Evolutionary conservation across 1,140 invertebrate genomes (phyloP).

Genomic region (Cydia strobilella): DNA sequence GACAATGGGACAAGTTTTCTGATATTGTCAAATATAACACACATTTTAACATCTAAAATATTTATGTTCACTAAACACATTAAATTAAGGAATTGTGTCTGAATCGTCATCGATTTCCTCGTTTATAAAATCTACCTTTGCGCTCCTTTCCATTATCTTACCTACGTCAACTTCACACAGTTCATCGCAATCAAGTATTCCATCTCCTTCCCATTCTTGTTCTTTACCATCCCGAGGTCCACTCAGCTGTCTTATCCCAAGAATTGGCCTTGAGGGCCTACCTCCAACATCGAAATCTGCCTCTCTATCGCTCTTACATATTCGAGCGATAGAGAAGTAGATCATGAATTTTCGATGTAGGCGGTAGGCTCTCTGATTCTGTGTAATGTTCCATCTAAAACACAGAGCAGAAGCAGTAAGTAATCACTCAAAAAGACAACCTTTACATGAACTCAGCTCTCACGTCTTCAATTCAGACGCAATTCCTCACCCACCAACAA

Average conservation of each 20-base stretch:
- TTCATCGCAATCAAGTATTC: too few relatives aligned
- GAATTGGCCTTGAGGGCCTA: too few relatives aligned
- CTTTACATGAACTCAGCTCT: neutral
- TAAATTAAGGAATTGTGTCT: slow-evolving; percentile 13
- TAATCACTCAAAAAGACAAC: too few relatives aligned
- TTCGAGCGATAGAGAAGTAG: too few relatives aligned
- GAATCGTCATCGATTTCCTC: neutral
- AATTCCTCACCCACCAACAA: neutral
- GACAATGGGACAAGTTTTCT: slow-evolving; percentile 4
- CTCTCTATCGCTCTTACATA: too few relatives aligned
- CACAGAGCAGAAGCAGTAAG: too few relatives aligned
- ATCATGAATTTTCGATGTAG: too few relatives aligned
- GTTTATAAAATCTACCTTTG: neutral
- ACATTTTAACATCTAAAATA: neutral
- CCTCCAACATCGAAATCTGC: too few relatives aligned
- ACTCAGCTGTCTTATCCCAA: neutral
- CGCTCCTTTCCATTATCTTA: neutral
- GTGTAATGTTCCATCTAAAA: too few relatives aligned
- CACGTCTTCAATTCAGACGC: slow-evolving; percentile 3
- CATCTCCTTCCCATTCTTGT: neutral
- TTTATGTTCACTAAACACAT: slow-evolving; percentile 17
- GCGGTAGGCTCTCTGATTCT: too few relatives aligned
- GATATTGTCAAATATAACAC: slow-evolving; percentile 25
- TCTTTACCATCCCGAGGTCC: neutral
- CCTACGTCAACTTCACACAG: neutral